A percentile compares a stretch with the other conserved stretches of the same genome.
Evolutionary conservation across 1,140 invertebrate genomes (phyloP).

Genomic region (Hylaeus anthracinus): DNA sequence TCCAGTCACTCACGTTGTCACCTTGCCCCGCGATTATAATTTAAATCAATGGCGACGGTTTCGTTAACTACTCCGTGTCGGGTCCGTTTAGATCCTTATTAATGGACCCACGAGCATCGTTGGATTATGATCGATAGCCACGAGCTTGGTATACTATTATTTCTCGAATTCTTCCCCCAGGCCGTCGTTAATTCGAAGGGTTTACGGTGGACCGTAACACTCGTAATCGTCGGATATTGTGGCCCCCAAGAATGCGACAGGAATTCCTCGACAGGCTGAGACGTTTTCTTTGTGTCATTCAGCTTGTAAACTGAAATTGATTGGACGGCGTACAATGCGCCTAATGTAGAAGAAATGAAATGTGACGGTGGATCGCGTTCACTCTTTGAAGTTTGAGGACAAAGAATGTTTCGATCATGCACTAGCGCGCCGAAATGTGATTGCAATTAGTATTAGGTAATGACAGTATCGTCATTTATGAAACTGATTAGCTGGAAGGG

Average conservation of each 20-base stretch:
- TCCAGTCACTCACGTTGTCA: slow-evolving; percentile 24
- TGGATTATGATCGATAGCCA: slow-evolving; percentile 55
- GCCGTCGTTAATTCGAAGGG: slow-evolving; percentile 45
- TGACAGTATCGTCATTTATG: too few species aligned
- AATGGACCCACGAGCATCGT: slow-evolving; percentile 39
- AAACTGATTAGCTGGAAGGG: not conserved
- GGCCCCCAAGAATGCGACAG: slow-evolving; percentile 18
- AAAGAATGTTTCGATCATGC: not conserved
- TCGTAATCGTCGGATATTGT: slow-evolving; percentile 37
- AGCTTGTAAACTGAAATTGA: slow-evolving; percentile 20
- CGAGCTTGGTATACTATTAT: slow-evolving; percentile 39
- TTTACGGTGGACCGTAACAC: slow-evolving; percentile 28
- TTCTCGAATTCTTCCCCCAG: slow-evolving; percentile 36
- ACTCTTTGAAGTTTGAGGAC: not conserved
- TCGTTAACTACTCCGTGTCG: slow-evolving; percentile 48
- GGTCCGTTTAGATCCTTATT: slow-evolving; percentile 48
- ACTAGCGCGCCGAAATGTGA: not conserved
- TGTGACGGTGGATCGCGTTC: not conserved
- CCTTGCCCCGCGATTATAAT: slow-evolving; percentile 42
- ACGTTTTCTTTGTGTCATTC: slow-evolving; percentile 27
- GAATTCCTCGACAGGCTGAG: slow-evolving; percentile 7
- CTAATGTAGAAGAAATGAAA: not conserved
- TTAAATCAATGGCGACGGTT: slow-evolving; percentile 51
- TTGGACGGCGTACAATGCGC: not conserved
- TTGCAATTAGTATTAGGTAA: too few species aligned